Base-by-base conservation (phyloP, 2,888 invertebrate species). In the Clistopyga incitator region DNA sequence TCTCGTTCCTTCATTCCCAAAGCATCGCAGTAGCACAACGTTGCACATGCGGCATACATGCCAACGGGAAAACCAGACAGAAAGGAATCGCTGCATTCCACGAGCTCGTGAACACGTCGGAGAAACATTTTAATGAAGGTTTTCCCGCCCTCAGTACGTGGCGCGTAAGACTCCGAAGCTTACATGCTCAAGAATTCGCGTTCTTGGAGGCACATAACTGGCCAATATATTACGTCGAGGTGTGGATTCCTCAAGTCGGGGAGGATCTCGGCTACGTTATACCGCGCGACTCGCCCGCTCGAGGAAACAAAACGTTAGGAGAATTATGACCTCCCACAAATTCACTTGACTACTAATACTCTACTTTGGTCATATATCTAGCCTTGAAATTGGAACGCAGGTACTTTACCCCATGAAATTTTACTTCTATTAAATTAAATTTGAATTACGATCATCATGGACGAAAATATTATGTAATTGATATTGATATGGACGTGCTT, bases 101-200 rank as follows among this genome's bases (percentile, higher is more conserved):
- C 29, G 65, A 79, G 65, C 79, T 72, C 79, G 56, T 67, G 72
- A 79, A 65, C 72, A 79, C 65, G 79, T 56, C 56, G 54, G 45
- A 20, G 34, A 67, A 79, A 79, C 79, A 72, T 79, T 79, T 72
- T 72, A 79, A 79, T 65, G 72, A 79, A 65, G 79, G 71, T 79
- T 71, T 72, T 50, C 56, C 64, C 29, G 54, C 20, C 23, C 25
- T 23, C 20, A 18, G 56, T 29, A n/a, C 10, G 61, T 18, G 8
- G 50, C 68, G 11, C 1, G 34, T 34, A 18, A 34, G 25, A 29
- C 25, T 45, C 20, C 50, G 67, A 20, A 29, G 29, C 50, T 68
- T 56, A 10, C 20, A 29, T 15, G 34, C 59, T 68, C 56, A 29
- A 56, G 67, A 67, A 59, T 68, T 68, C 56, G 65, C 77, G 68